phyloP scores from a whole-genome alignment of 2,888 invertebrate species.

The Siphlonurus alternatus region DNA sequence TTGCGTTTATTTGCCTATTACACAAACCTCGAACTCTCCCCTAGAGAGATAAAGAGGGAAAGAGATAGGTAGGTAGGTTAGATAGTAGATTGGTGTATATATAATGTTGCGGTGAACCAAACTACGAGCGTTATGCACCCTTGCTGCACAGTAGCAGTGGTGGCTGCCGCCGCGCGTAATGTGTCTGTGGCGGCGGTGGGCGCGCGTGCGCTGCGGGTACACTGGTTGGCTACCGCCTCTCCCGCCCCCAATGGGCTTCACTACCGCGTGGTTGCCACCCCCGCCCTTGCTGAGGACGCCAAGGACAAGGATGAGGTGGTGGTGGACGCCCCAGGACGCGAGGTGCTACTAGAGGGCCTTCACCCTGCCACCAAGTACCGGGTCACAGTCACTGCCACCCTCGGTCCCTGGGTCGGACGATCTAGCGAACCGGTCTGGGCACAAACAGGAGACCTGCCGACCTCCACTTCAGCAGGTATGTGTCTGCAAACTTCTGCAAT shows the following conservation, averaged over 20 bases:
- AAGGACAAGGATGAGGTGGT: slow-evolving; percentile 68
- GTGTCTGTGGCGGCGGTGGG: slow-evolving; percentile 76
- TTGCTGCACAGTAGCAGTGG: slow-evolving; percentile 41
- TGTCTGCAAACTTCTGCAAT: no score
- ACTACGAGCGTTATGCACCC: neutral
- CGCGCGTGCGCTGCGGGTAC: slow-evolving; percentile 74
- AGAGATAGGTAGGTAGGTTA: no score
- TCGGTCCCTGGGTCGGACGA: slow-evolving; percentile 90
- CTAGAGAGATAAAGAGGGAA: no score
- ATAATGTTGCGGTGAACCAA: neutral
- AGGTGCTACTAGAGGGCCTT: slow-evolving; percentile 71
- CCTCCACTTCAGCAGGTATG: neutral
- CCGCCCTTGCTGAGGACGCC: slow-evolving; percentile 32
- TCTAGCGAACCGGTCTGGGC: slow-evolving; percentile 80
- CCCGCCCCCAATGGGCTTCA: neutral
- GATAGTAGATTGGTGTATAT: no score
- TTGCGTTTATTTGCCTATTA: no score
- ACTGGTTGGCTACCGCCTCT: slow-evolving; percentile 71
- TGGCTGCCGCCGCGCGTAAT: slow-evolving; percentile 91
- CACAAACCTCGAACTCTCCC: no score
- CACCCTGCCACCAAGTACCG: slow-evolving; percentile 92
- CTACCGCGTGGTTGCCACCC: neutral
- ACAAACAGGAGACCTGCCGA: slow-evolving; percentile 60
- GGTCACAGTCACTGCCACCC: slow-evolving; percentile 92
- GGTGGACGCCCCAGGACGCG: slow-evolving; percentile 48